Base-by-base conservation (phyloP, 2,113 vertebrate species). In the Jacana jacana region DNA sequence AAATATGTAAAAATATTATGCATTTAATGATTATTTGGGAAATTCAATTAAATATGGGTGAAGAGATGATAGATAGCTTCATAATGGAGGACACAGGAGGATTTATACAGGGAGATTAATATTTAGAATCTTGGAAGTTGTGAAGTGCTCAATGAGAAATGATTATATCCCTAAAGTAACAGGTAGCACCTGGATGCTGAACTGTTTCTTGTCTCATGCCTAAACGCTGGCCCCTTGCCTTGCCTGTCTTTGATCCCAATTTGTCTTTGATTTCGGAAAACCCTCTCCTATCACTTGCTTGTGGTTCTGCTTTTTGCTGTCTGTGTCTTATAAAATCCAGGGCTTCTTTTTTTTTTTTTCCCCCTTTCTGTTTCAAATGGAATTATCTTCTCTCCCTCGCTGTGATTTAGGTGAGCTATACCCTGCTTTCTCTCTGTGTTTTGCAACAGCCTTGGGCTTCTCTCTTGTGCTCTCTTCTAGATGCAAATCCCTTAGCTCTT, bases 11-110 rank as follows among this genome's bases (percentile, higher is more conserved):
- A 58, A 91, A 31, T 30, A 48, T 88, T 85, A 39, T 70, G 37
- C 25, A 63, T 90, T 88, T 90, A 15, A 13, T 86, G 3, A 81
- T 86, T 95, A 93, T 95, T 94, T 95, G 86, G 13, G 10, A 90
- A 92, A 92, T 40, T 90, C 51, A 77, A 55, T 78, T 86, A 91
- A 61, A 55, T 73, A 48, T 73, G 49, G 69, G 31, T 66, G 76
- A 86, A 80, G 44, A 83, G 71, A 33, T 44, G 63, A 91, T 57
- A 57, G 55, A 54, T 65, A 64, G 20, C 22, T 84, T 84, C 48
- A 22, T 66, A 81, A 82, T 33, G 13, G n/a, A 70, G 27, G 44
- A 57, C 24, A 65, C 30, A 91, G 46, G 33, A 52, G 30, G 80
- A 75, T 79, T 37, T 40, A 11, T 55, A 39, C 25, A 24, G 35